Evolutionary conservation across 37 sponge, comb jelly and placozoan species (phyloP).

Genomic region (Spongia lamella): DNA sequence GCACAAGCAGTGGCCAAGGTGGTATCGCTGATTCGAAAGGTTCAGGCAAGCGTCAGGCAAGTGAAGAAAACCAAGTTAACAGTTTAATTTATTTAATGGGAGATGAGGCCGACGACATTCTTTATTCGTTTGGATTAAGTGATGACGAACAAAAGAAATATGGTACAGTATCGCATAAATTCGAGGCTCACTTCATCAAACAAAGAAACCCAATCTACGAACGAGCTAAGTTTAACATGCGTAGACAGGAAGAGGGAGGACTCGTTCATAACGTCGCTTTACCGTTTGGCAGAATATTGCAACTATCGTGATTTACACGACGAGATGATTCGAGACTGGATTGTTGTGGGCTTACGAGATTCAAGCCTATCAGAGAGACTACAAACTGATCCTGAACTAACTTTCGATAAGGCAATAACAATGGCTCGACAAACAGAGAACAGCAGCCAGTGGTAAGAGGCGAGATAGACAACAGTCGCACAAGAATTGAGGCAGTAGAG

Average conservation of each 20-base stretch:
- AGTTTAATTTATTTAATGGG: slow-evolving; percentile 3
- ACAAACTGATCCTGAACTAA: not conserved
- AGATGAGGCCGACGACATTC: not conserved
- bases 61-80: slow-evolving; percentile 9
- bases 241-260: slow-evolving; percentile 17
- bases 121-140: not conserved
- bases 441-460: not conserved
- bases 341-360: slow-evolving; percentile 11
- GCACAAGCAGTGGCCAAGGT: too few relatives aligned
- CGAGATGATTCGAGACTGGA: slow-evolving; percentile 18
- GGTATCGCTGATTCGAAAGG: too few relatives aligned
- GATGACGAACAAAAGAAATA: slow-evolving; percentile 11
- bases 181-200: slow-evolving; percentile 8
- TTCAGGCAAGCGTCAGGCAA: too few relatives aligned
- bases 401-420: slow-evolving; percentile 7
- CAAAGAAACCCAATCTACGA: slow-evolving; percentile 3
- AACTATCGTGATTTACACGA: slow-evolving; percentile 7
- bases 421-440: not conserved
- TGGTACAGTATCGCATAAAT: not conserved
- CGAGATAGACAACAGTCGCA: too few relatives aligned
- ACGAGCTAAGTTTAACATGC: slow-evolving; percentile 4
- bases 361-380: slow-evolving; percentile 3
- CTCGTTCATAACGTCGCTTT: not conserved
- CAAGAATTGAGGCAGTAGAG: too few relatives aligned
- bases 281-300: slow-evolving; percentile 18